Conservation (phyloP, 1,140 invertebrate species). For the Antheraea mylitta region DNA sequence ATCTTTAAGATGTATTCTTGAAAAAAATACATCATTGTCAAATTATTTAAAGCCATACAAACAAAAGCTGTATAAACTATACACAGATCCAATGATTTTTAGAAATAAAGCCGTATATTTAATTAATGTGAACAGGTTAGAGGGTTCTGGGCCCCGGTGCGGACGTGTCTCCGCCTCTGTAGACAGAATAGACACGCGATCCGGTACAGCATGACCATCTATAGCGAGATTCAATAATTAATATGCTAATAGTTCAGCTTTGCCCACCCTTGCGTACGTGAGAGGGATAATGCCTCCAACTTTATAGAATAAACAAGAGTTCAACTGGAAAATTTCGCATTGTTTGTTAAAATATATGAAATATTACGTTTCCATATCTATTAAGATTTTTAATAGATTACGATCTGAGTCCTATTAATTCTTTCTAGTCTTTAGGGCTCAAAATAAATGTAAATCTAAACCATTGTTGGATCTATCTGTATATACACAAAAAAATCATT, state of each 20-base stretch:
- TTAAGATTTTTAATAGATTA: no score
- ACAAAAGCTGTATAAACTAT: no score
- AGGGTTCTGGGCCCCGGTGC: background rate
- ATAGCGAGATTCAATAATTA: constrained; percentile 56
- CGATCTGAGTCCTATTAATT: no score
- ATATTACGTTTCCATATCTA: background rate
- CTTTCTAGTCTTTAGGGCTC: no score
- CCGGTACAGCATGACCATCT: constrained; percentile 34
- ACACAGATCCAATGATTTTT: no score
- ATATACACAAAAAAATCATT: no score
- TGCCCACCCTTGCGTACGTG: constrained; percentile 56
- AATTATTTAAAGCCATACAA: no score
- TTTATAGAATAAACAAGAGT: background rate
- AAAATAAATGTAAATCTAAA: no score
- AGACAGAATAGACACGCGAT: constrained; percentile 45
- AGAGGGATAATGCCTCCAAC: constrained; percentile 33
- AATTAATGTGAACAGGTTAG: background rate
- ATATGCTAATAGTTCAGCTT: constrained; percentile 64
- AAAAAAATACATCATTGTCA: no score
- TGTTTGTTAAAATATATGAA: background rate
- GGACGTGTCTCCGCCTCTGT: background rate
- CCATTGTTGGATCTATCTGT: no score
- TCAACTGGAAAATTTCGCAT: background rate
- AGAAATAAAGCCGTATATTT: no score
- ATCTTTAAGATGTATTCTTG: no score